phyloP scores from a whole-genome alignment of 1,140 invertebrate species.

The Atta cephalotes region DNA sequence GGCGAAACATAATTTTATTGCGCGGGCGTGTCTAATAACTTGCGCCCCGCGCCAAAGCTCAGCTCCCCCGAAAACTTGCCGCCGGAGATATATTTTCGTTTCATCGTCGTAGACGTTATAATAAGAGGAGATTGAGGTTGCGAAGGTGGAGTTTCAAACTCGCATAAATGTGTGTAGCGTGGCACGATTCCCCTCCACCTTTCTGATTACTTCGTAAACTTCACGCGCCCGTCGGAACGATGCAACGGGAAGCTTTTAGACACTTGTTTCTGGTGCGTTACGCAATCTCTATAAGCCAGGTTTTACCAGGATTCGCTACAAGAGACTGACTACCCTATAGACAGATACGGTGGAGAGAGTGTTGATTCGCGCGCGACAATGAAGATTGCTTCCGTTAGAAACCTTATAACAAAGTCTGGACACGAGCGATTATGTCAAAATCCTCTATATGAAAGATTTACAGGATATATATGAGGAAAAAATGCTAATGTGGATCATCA shows the following conservation, averaged over 20 bases:
- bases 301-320: constrained; percentile 18
- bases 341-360: neutral
- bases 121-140: constrained; percentile 59
- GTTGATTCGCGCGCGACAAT: no score
- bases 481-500: no score
- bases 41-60: neutral
- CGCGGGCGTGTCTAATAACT: constrained; percentile 68
- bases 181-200: constrained; percentile 65
- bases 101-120: constrained; percentile 63
- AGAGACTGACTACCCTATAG: constrained; percentile 28
- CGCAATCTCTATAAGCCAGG: constrained; percentile 53
- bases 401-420: no score
- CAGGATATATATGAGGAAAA: no score
- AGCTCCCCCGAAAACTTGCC: constrained; percentile 38
- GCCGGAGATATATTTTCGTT: constrained; percentile 64
- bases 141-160: constrained; percentile 71
- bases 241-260: constrained; percentile 70
- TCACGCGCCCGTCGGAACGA: constrained; percentile 56
- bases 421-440: no score
- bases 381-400: no score
- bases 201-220: constrained; percentile 75
- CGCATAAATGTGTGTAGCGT: constrained; percentile 65
- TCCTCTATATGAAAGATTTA: no score
- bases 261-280: constrained; percentile 58
- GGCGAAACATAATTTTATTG: constrained; percentile 61